Evolutionary conservation across 2,888 invertebrate genomes (phyloP).

Genomic region (Acleris laterana): DNA sequence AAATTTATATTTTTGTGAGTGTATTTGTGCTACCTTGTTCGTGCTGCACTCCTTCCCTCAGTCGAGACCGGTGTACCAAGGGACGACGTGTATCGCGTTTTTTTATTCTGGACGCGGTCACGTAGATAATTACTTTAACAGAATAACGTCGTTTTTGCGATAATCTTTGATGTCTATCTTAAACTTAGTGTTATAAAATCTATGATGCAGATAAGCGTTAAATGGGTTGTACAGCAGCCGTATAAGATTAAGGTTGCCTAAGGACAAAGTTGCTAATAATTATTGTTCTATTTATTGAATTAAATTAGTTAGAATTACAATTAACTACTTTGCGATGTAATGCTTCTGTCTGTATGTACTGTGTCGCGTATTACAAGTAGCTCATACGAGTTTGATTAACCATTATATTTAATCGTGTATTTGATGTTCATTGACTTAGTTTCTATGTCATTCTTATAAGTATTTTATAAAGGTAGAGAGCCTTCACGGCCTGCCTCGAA

Average conservation of each 20-base stretch:
- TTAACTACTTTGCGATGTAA: slow-evolving; percentile 17
- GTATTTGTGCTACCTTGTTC: background rate
- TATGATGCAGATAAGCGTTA: slow-evolving; percentile 24
- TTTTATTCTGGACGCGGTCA: slow-evolving; percentile 1
- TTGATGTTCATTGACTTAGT: slow-evolving; percentile 16
- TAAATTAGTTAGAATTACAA: slow-evolving; percentile 28
- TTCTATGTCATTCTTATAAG: slow-evolving; percentile 11
- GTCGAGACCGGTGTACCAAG: background rate
- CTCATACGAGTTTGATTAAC: slow-evolving; percentile 4
- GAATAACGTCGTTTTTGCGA: background rate
- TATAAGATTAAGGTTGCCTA: slow-evolving; percentile 21
- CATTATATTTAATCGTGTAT: slow-evolving; percentile 8
- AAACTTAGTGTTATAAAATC: slow-evolving; percentile 12
- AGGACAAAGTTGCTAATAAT: slow-evolving; percentile 23
- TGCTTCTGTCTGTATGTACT: slow-evolving; percentile 35
- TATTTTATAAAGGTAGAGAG: slow-evolving; percentile 23
- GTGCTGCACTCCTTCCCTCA: background rate
- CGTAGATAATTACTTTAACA: background rate
- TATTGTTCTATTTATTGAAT: slow-evolving; percentile 33
- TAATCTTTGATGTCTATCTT: slow-evolving; percentile 1
- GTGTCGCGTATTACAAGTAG: slow-evolving; percentile 11
- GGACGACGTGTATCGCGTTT: slow-evolving; percentile 1
- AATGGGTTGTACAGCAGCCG: slow-evolving; percentile 22
- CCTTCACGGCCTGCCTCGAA: slow-evolving; percentile 43
- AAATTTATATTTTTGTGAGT: background rate